These are phyloP conservation scores for Zoanthus gigantus DNA, from an alignment of 92 coral and sea anemone genomes.

Conservation along the genomic window DNA sequence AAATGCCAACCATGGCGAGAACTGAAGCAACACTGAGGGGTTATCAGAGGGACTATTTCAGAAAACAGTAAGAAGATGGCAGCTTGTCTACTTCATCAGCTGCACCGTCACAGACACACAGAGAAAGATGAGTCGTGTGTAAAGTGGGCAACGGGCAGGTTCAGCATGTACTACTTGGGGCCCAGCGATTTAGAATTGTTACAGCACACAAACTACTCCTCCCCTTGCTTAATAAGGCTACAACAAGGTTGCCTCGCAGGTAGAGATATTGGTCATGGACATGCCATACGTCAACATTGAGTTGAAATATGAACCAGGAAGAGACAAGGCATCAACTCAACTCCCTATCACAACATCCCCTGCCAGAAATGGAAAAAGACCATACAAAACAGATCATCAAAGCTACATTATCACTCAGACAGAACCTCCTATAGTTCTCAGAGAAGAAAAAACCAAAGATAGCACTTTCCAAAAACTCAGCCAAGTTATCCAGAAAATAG, in stretches of 20 bases:
- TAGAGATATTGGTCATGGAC: constrained; percentile 73
- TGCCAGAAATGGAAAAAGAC: too few relatives aligned
- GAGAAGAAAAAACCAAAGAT: too few relatives aligned
- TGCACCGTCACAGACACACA: constrained; percentile 58
- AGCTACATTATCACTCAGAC: too few relatives aligned
- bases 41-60: constrained; percentile 66
- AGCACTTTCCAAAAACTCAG: too few relatives aligned
- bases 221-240: too few relatives aligned
- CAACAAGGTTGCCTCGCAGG: constrained; percentile 61
- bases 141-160: constrained; percentile 68
- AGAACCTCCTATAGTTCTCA: too few relatives aligned
- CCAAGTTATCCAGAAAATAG: too few relatives aligned
- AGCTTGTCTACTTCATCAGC: constrained; percentile 46
- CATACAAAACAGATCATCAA: too few relatives aligned
- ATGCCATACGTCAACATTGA: constrained; percentile 72
- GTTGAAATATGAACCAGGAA: constrained; percentile 63
- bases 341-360: constrained; percentile 40
- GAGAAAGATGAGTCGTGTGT: constrained; percentile 58
- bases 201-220: constrained; percentile 70
- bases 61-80: constrained; percentile 61
- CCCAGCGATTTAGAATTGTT: too few relatives aligned
- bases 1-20: constrained; percentile 60
- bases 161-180: neutral
- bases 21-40: constrained; percentile 73
- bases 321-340: constrained; percentile 60